Conservation (phyloP, 2,888 invertebrate species). For the Rhimphoctona megacephalus region DNA sequence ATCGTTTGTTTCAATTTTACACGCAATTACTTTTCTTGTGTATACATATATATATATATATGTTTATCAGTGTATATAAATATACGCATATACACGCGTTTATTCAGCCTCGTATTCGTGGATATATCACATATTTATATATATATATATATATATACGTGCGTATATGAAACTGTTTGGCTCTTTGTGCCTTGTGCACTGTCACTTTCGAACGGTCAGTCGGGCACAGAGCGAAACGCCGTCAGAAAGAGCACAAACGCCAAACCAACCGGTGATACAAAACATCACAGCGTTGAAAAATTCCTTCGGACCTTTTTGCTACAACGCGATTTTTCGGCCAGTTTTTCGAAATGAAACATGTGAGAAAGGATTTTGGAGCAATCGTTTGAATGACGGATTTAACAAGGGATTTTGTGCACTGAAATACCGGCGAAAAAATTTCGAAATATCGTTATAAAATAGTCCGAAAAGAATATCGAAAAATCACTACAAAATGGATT, state of each 20-base stretch:
- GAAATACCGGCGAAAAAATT: not conserved
- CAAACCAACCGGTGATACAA: slow-evolving; percentile 33
- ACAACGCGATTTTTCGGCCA: not conserved
- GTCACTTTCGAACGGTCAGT: slow-evolving; percentile 83
- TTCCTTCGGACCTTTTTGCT: not conserved
- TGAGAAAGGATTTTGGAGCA: not conserved
- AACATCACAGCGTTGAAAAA: slow-evolving; percentile 2
- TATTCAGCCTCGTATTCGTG: slow-evolving; percentile 12
- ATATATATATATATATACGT: too few relatives aligned
- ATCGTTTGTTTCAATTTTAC: slow-evolving; percentile 76
- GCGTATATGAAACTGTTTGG: slow-evolving; percentile 35
- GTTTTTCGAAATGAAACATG: not conserved
- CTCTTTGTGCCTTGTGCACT: slow-evolving; percentile 75
- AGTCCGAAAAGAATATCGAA: not conserved
- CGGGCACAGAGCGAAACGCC: slow-evolving; percentile 77
- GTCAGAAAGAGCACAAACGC: slow-evolving; percentile 52
- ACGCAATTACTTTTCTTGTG: slow-evolving; percentile 37
- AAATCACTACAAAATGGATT: not conserved
- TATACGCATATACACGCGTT: not conserved
- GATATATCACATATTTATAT: slow-evolving; percentile 6
- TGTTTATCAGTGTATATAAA: not conserved
- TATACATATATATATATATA: not conserved
- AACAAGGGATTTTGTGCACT: not conserved
- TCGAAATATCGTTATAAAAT: not conserved
- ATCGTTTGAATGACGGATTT: not conserved